Conservation (phyloP, 2,888 invertebrate genomes). For the Adineta ricciae region DNA sequence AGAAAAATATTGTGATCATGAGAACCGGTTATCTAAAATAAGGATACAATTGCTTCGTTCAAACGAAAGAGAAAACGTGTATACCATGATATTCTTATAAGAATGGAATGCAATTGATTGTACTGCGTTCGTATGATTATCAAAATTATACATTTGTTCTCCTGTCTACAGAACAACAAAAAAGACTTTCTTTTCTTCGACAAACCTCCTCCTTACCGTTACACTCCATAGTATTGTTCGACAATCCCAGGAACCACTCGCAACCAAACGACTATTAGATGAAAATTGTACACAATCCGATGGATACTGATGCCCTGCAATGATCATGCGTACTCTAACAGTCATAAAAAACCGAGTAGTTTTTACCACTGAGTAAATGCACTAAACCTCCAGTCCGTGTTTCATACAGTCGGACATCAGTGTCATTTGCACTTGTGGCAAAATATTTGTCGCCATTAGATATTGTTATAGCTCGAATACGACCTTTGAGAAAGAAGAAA, state of each 20-base stretch:
- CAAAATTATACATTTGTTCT: conserved; percentile 1
- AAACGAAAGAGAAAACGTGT: background rate
- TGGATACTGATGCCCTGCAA: conserved; percentile 45
- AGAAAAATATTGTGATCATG: conserved; percentile 46
- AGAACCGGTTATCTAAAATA: conserved; percentile 44
- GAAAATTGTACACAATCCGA: conserved; percentile 45
- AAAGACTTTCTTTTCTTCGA: background rate
- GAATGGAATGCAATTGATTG: conserved; percentile 45
- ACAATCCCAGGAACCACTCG: conserved; percentile 48
- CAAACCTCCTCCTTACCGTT: conserved; percentile 37
- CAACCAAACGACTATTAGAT: conserved; percentile 39
- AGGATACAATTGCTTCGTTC: too few relatives aligned
- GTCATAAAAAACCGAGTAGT: too few relatives aligned
- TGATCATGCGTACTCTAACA: too few relatives aligned
- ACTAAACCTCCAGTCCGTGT: conserved; percentile 39
- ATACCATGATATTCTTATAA: conserved; percentile 41
- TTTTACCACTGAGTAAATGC: conserved; percentile 40
- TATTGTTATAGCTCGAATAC: conserved; percentile 44
- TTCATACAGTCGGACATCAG: conserved; percentile 42
- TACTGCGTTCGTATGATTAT: conserved; percentile 36
- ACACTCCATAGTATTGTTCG: conserved; percentile 46
- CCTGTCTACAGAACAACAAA: conserved; percentile 19
- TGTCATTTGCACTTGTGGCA: conserved; percentile 46
- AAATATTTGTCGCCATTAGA: conserved; percentile 43
- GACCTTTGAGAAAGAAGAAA: conserved; percentile 36